phyloP scores from a whole-genome alignment of 2,797 vertebrate genomes.

The Channallabes apus region DNA sequence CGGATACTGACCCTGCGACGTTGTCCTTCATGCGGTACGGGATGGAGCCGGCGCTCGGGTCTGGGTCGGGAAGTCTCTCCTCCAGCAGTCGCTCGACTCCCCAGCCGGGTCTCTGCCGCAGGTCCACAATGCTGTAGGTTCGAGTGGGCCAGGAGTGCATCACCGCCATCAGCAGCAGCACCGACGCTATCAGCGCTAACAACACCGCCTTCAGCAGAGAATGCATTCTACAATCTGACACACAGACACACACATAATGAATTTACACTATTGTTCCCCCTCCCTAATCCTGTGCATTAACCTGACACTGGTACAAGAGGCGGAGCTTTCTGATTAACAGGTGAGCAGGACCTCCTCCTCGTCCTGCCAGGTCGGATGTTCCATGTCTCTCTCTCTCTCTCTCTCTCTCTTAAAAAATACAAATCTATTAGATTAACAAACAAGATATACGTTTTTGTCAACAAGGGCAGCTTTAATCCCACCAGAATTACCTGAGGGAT shows the following conservation, averaged over 20 bases:
- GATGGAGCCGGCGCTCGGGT: conserved; percentile 70
- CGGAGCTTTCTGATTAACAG: neutral
- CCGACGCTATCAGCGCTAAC: conserved; percentile 76
- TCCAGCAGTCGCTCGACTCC: conserved; percentile 65
- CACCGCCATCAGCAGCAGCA: conserved; percentile 78
- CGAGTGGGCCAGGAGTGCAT: conserved; percentile 76
- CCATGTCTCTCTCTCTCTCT: neutral
- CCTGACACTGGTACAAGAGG: neutral
- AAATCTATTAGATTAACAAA: neutral
- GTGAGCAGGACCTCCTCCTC: neutral
- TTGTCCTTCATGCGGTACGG: conserved; percentile 74
- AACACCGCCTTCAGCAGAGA: conserved; percentile 77
- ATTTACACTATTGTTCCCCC: neutral
- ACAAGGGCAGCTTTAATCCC: neutral
- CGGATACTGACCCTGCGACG: conserved; percentile 69
- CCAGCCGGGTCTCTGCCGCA: conserved; percentile 67
- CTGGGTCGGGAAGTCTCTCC: conserved; percentile 65
- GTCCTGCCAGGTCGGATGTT: neutral
- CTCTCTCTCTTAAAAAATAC: too few species aligned
- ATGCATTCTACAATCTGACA: conserved; percentile 71
- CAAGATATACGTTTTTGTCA: too few species aligned
- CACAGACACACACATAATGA: neutral
- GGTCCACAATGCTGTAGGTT: conserved; percentile 72
- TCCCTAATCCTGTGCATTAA: neutral
- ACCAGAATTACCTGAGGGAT: neutral